A percentile compares a stretch with the other conserved stretches of the same genome.
Conservation (phyloP, 2,797 vertebrate genomes). For the Pseudochaenichthys georgianus region DNA sequence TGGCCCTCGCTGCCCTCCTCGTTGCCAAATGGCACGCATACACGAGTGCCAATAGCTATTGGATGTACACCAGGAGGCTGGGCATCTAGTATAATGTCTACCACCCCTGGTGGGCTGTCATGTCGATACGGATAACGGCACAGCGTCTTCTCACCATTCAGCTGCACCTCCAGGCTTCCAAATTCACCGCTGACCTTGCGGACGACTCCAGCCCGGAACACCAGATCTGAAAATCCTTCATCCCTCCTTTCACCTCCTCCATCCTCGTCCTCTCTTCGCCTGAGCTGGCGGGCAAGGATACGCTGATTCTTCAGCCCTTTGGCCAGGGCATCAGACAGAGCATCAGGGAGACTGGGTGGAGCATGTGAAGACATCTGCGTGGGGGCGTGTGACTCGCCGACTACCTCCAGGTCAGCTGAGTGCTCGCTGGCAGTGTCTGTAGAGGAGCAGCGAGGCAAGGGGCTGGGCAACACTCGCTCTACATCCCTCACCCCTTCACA, state of each 20-base stretch:
- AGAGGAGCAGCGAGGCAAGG: constrained; percentile 90
- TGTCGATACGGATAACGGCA: constrained; percentile 83
- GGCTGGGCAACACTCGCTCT: constrained; percentile 76
- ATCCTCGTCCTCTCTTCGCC: constrained; percentile 61
- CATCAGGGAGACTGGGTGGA: constrained; percentile 67
- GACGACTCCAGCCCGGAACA: constrained; percentile 89
- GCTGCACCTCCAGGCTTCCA: constrained; percentile 89
- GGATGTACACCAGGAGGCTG: constrained; percentile 84
- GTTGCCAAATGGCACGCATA: constrained; percentile 87
- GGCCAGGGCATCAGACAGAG: constrained; percentile 83
- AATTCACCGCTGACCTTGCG: constrained; percentile 88
- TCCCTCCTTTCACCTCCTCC: constrained; percentile 62
- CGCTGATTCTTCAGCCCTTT: constrained; percentile 90
- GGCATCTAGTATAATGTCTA: constrained; percentile 89
- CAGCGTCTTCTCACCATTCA: constrained; percentile 86
- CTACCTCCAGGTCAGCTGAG: constrained; percentile 86
- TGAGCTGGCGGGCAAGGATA: constrained; percentile 85
- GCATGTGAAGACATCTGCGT: constrained; percentile 36
- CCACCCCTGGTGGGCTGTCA: constrained; percentile 70
- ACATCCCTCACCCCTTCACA: constrained; percentile 53
- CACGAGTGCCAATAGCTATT: constrained; percentile 85
- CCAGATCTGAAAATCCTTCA: constrained; percentile 45
- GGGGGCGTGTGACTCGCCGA: constrained; percentile 37
- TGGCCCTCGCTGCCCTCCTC: constrained; percentile 67
- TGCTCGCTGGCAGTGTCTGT: constrained; percentile 94